Conservation (phyloP, 2,797 vertebrate species). For the Pangasius mekongensis region DNA sequence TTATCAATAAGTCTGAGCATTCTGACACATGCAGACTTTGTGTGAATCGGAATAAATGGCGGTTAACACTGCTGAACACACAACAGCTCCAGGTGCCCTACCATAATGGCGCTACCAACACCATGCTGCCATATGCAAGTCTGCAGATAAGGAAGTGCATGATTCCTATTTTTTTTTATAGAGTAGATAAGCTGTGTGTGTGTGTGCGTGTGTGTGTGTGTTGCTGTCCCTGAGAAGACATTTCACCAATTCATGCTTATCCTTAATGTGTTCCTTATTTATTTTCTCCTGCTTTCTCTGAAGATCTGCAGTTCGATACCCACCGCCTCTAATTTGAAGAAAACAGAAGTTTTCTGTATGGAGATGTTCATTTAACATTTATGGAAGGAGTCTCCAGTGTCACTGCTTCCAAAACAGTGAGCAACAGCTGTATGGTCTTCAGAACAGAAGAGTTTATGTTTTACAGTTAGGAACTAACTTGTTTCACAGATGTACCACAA, state of each 20-base stretch:
- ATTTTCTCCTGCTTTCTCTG: constrained; percentile 26
- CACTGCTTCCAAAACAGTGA: neutral
- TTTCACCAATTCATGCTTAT: constrained; percentile 16
- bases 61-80: neutral
- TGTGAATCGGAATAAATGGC: constrained; percentile 2
- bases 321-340: neutral
- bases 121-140: constrained; percentile 34
- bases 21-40: constrained; percentile 3
- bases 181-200: neutral
- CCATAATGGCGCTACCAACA: neutral
- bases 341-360: neutral
- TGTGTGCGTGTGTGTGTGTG: neutral
- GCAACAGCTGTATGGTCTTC: neutral
- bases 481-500: neutral
- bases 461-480: neutral
- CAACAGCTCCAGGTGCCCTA: constrained; percentile 5
- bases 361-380: neutral
- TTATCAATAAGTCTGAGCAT: neutral
- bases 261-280: constrained; percentile 26
- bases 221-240: neutral
- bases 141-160: constrained; percentile 37
- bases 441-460: neutral
- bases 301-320: constrained; percentile 62
- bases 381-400: neutral
- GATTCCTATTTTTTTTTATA: constrained; percentile 10